A percentile compares a stretch with the other conserved stretches of the same genome.
Conservation (phyloP, 2,888 invertebrate species). For the Cybosia mesomella region DNA sequence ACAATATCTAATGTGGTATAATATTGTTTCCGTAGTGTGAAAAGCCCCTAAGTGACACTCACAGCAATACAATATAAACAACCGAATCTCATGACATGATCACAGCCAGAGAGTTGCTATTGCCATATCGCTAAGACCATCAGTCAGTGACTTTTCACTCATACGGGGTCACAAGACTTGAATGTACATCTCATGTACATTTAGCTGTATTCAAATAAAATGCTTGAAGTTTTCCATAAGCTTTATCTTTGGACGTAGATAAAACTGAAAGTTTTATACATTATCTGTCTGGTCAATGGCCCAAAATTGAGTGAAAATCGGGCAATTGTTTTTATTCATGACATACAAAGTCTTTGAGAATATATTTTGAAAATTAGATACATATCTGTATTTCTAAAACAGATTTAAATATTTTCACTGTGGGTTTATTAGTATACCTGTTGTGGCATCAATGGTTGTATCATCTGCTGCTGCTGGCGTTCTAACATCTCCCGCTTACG, state of each 20-base stretch:
- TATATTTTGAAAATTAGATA: background rate
- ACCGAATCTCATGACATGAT: background rate
- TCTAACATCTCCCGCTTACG: constrained; percentile 76
- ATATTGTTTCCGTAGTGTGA: background rate
- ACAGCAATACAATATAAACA: constrained; percentile 6
- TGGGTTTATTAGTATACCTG: constrained; percentile 38
- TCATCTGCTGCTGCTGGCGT: constrained; percentile 59
- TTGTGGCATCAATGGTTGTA: constrained; percentile 35
- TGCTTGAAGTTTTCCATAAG: background rate
- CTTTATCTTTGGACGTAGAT: background rate
- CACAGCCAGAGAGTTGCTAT: constrained; percentile 1
- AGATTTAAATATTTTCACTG: background rate
- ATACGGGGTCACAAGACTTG: background rate
- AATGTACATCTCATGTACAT: background rate
- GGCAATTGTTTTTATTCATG: background rate
- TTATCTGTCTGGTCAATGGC: background rate
- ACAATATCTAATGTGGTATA: constrained; percentile 1
- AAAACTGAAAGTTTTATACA: background rate
- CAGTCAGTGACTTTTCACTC: constrained; percentile 11
- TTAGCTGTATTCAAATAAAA: background rate
- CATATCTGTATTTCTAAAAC: background rate
- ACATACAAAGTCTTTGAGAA: background rate
- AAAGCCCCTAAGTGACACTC: constrained; percentile 6
- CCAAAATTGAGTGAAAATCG: background rate
- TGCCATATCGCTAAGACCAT: constrained; percentile 1